phyloP scores from a whole-genome alignment of 2,888 invertebrate genomes.

The Cepaea hortensis region DNA sequence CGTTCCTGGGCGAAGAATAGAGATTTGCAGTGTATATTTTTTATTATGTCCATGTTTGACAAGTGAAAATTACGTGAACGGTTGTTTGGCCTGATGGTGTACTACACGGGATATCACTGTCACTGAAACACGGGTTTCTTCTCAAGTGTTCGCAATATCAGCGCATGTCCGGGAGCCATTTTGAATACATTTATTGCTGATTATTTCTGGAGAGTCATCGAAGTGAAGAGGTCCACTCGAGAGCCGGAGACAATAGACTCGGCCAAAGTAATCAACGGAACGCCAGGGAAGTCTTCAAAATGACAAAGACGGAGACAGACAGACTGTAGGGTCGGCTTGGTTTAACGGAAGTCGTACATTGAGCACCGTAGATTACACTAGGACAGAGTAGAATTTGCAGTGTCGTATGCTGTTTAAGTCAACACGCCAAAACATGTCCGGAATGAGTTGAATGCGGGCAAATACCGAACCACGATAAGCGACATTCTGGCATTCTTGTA shows the following conservation, averaged over 20 bases:
- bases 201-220: not conserved
- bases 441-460: not conserved
- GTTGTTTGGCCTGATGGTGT: too few species aligned
- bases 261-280: not conserved
- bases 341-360: conserved; percentile 12
- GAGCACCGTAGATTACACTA: not conserved
- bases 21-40: too few species aligned
- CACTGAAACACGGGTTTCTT: too few species aligned
- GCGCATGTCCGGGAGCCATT: not conserved
- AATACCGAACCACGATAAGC: too few species aligned
- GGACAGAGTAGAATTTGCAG: not conserved
- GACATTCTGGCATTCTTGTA: too few species aligned
- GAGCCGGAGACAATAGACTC: not conserved
- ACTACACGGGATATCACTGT: too few species aligned
- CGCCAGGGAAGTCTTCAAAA: not conserved
- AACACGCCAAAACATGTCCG: not conserved
- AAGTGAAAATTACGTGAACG: too few species aligned
- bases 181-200: not conserved
- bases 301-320: not conserved
- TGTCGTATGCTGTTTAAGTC: not conserved
- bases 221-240: not conserved
- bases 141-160: not conserved
- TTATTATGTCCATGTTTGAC: too few species aligned
- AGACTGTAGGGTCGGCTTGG: not conserved
- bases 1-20: too few species aligned